Conservation (phyloP, 2,113 vertebrate genomes). For the Columbina picui region DNA sequence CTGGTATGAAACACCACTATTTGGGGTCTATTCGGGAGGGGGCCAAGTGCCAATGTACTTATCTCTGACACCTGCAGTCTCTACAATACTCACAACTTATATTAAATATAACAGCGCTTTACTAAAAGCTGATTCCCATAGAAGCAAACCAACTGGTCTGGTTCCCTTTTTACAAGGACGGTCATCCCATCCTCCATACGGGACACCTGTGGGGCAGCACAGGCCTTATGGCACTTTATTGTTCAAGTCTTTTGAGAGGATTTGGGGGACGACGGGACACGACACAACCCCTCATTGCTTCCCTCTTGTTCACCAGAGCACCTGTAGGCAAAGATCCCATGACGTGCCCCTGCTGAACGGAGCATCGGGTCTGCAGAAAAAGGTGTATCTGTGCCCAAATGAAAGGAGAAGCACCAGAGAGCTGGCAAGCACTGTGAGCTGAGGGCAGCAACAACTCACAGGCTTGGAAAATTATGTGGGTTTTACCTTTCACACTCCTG, state of each 20-base stretch:
- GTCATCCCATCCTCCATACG: rapidly evolving
- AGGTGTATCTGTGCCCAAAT: not conserved
- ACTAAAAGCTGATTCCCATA: not conserved
- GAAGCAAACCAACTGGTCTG: not conserved
- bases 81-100: not conserved
- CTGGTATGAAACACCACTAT: not conserved
- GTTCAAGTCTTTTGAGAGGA: not conserved
- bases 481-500: slow-evolving; percentile 69
- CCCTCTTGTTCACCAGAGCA: not conserved
- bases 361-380: not conserved
- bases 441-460: slow-evolving; percentile 46
- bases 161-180: not conserved
- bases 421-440: slow-evolving; percentile 18
- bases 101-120: not conserved
- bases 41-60: not conserved
- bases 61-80: not conserved
- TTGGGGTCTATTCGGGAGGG: not conserved
- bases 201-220: not conserved
- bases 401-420: not conserved
- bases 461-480: slow-evolving; percentile 58
- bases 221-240: not conserved
- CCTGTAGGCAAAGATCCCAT: not conserved
- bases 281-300: not conserved
- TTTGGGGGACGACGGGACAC: not conserved
- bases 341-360: rapidly evolving